Conservation (phyloP, 2,888 invertebrate species). For the Drosophila neotestacea region DNA sequence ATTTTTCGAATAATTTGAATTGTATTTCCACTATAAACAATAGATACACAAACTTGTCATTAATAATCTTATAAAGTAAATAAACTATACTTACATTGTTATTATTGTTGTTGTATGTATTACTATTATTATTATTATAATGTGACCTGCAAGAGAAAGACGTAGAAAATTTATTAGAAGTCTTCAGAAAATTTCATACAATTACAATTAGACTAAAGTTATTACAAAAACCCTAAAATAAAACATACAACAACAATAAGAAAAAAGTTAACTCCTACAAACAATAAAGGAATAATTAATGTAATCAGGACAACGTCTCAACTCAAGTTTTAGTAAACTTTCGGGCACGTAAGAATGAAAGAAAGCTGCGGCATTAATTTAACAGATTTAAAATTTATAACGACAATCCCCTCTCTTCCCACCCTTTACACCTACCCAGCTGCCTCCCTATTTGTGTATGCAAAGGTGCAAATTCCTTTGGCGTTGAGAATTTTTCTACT, state of each 20-base stretch:
- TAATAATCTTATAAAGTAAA: background rate
- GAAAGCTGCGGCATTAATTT: conserved; percentile 78
- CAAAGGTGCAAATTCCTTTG: conserved; percentile 78
- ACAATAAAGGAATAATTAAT: conserved; percentile 83
- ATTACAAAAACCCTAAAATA: background rate
- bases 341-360: conserved; percentile 66
- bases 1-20: conserved; percentile 11
- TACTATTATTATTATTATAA: conserved; percentile 24
- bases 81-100: conserved; percentile 64
- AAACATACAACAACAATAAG: conserved; percentile 13
- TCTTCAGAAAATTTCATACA: background rate
- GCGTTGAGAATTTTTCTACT: conserved; percentile 37
- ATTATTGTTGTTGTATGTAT: conserved; percentile 15
- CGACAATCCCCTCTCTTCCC: conserved; percentile 46
- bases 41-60: background rate
- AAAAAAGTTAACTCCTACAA: conserved; percentile 41
- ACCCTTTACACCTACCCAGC: background rate
- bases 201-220: conserved; percentile 7
- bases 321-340: conserved; percentile 53
- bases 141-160: conserved; percentile 51
- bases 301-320: conserved; percentile 79
- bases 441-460: conserved; percentile 67
- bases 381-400: conserved; percentile 85
- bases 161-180: conserved; percentile 5
- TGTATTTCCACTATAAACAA: conserved; percentile 32